Base-by-base conservation (phyloP, 2,888 invertebrate genomes). In the Cheilosia vulpina region DNA sequence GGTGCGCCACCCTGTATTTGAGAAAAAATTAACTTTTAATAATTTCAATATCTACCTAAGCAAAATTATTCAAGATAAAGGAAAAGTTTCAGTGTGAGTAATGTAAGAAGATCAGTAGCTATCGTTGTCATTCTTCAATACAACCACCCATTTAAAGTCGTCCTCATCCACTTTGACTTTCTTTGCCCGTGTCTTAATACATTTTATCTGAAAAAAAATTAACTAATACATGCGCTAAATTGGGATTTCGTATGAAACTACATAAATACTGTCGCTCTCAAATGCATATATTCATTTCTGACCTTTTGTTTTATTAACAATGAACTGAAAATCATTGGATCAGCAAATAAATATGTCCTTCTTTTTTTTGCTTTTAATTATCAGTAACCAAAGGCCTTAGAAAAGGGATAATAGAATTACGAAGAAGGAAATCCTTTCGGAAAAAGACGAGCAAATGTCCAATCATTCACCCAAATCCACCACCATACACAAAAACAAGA, bases 381-480 rank as follows among this genome's bases (percentile, higher is more conserved):
- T 65, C 79, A 57, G 50, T 50, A 68, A 47, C 75, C 69, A 50
- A 68, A 69, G 41, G 57, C 63, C 13, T 57, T 68, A 34, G 17
- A 31, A 21, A 83, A 84, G 43, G 83, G 79, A 79, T 79, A 79
- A 79, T 69, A 34, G 75, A 79, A 84, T 79, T 79, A 84, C 65
- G 27, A 75, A 11, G 27, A 57, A 78, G 27, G 17, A 9, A 53
- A 47, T 34, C 27, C 34, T 19, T 68, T 47, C 65, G 9, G 50
- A 77, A 66, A 52, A 77, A 13, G 53, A 65, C 50, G 24, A 68
- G 41, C 15, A 63, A 79, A 79, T 68, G 68, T 73, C 75, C 79
- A 79, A 79, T 84, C 83, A 75, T 65, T 69, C 79, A 84, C 79
- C 79, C 83, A 84, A 84, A 84, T 75, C 65, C 62, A 38, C 65